phyloP scores from a whole-genome alignment of 1,140 invertebrate genomes.

The Drosophila aff. region DNA sequence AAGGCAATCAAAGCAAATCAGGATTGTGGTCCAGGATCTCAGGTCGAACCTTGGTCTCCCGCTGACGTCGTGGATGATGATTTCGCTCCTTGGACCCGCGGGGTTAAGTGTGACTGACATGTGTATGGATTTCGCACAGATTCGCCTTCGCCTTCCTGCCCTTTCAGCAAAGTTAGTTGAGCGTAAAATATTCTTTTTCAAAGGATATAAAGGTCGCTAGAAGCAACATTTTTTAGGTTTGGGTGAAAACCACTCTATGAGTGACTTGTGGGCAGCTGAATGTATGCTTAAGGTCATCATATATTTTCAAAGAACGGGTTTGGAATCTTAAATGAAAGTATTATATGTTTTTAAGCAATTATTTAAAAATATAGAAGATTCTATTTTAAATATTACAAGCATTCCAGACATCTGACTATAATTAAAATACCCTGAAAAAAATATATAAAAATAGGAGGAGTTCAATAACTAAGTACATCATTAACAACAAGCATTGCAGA shows the following conservation, averaged over 20 bases:
- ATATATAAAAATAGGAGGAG: too few relatives aligned
- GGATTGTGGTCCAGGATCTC: conserved; percentile 57
- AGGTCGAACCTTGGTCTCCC: conserved; percentile 31
- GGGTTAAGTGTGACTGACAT: conserved; percentile 82
- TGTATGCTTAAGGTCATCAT: background rate
- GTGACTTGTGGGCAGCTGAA: conserved; percentile 24
- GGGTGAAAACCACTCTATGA: background rate
- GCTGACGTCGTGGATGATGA: conserved; percentile 4
- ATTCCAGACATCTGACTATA: too few relatives aligned
- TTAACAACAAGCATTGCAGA: too few relatives aligned
- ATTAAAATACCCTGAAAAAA: too few relatives aligned
- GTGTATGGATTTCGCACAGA: conserved; percentile 73
- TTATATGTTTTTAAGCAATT: too few relatives aligned
- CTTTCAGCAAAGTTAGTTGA: conserved; percentile 72
- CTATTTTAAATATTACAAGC: too few relatives aligned
- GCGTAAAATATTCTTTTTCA: conserved; percentile 65
- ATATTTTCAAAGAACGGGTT: background rate
- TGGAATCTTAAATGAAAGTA: background rate
- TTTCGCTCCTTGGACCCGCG: conserved; percentile 40
- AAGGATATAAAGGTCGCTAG: conserved; percentile 25
- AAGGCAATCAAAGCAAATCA: conserved; percentile 76
- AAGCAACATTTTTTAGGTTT: background rate
- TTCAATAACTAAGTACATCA: too few relatives aligned
- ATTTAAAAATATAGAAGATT: too few relatives aligned
- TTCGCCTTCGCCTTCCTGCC: conserved; percentile 28